phyloP scores from a whole-genome alignment of 64 coral and sea anemone genomes.

The Stichodactyla helianthus region DNA sequence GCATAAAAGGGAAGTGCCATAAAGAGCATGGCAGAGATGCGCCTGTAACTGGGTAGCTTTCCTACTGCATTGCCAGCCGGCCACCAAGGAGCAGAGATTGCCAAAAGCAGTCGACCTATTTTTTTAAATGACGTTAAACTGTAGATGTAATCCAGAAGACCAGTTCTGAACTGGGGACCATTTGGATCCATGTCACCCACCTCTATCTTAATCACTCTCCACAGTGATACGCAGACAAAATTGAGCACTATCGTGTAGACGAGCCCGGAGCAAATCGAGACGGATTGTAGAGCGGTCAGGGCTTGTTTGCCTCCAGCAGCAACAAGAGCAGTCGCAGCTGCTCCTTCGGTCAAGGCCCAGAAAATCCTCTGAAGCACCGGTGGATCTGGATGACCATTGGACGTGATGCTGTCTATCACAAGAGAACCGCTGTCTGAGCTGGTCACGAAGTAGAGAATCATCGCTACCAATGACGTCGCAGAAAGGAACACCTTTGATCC shows the following conservation, averaged over 20 bases:
- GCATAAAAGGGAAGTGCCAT: conserved; percentile 46
- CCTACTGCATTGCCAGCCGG: conserved; percentile 29
- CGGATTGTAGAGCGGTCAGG: conserved; percentile 42
- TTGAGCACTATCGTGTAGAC: conserved; percentile 47
- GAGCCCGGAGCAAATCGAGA: conserved; percentile 52
- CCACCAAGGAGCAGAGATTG: conserved; percentile 50
- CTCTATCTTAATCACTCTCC: conserved; percentile 56
- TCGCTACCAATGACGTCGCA: conserved; percentile 29
- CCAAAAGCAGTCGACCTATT: neutral
- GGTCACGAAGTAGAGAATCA: conserved; percentile 73
- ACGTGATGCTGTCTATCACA: conserved; percentile 51
- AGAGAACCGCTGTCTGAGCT: conserved; percentile 61
- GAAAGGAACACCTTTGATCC: conserved; percentile 23
- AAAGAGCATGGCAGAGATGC: conserved; percentile 35
- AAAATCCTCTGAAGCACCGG: conserved; percentile 56
- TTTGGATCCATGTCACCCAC: conserved; percentile 52
- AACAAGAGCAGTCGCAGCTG: conserved; percentile 45
- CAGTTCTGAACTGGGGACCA: conserved; percentile 29
- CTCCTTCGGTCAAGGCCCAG: conserved; percentile 68
- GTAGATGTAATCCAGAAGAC: conserved; percentile 24
- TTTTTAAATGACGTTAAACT: neutral
- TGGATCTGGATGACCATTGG: conserved; percentile 61
- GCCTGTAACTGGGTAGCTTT: neutral
- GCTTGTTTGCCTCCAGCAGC: conserved; percentile 34
- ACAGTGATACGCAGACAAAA: conserved; percentile 55